These are phyloP conservation scores for Brenthis ino DNA, from an alignment of 2,888 invertebrate genomes.

Conservation along the genomic window DNA sequence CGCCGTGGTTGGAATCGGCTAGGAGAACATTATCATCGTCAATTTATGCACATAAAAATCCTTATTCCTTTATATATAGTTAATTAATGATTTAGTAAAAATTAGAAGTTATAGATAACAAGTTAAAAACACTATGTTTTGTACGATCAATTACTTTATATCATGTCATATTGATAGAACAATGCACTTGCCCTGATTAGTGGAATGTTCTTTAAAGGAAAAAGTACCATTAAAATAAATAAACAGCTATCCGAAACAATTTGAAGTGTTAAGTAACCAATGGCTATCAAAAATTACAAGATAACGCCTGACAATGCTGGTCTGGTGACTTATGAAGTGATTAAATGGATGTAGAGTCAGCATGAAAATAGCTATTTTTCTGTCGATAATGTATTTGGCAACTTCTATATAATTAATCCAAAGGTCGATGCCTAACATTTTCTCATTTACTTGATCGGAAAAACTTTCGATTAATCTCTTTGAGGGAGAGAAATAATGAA, in stretches of 20 bases:
- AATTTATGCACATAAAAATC: neutral
- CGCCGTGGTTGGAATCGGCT: too few species aligned
- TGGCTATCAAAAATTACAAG: conserved; percentile 81
- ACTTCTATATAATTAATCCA: conserved; percentile 6
- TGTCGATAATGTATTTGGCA: neutral
- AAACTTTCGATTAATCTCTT: neutral
- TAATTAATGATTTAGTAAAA: conserved; percentile 14
- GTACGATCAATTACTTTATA: conserved; percentile 67
- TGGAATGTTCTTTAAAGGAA: conserved; percentile 74
- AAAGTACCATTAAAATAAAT: conserved; percentile 77
- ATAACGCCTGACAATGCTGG: conserved; percentile 72
- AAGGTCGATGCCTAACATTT: neutral
- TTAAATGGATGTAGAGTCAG: conserved; percentile 64
- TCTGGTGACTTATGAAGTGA: conserved; percentile 79
- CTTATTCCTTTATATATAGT: neutral
- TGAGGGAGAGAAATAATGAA: neutral
- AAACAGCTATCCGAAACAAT: conserved; percentile 74
- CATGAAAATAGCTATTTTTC: conserved; percentile 38
- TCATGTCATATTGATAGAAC: conserved; percentile 77
- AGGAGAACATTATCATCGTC: too few species aligned
- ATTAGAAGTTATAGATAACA: conserved; percentile 18
- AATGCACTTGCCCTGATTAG: conserved; percentile 75
- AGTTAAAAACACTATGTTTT: conserved; percentile 12
- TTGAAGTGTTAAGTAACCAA: conserved; percentile 79
- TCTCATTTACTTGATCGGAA: neutral